These are phyloP conservation scores for Liasis olivaceus DNA, from an alignment of 2,797 vertebrate genomes.

Conservation along the genomic window DNA sequence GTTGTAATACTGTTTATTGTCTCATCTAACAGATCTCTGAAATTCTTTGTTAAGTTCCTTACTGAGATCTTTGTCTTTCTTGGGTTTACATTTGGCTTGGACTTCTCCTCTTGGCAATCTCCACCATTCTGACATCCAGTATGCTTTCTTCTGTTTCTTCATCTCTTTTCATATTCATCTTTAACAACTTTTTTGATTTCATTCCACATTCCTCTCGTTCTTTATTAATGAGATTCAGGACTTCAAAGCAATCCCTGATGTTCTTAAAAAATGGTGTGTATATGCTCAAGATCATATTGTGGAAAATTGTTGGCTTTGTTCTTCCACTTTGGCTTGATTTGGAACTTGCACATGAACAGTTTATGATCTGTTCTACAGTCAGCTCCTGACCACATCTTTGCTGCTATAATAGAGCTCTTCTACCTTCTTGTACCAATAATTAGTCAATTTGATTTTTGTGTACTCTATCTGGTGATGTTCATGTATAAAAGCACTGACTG, in stretches of 20 bases:
- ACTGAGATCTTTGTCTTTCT: neutral
- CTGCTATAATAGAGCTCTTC: neutral
- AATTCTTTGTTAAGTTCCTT: neutral
- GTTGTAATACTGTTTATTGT: neutral
- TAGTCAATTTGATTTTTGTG: neutral
- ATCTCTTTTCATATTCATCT: neutral
- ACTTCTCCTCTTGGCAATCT: neutral
- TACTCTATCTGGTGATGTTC: neutral
- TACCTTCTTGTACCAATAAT: neutral
- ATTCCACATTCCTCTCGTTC: neutral
- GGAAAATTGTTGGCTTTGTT: neutral
- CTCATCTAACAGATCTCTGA: neutral
- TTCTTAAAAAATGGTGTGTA: neutral
- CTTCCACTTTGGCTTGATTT: neutral
- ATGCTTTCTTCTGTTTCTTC: neutral
- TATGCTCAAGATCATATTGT: neutral
- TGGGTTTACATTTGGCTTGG: neutral
- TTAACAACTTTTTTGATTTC: neutral
- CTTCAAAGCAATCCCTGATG: neutral
- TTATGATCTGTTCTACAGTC: neutral
- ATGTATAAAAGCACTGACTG: neutral
- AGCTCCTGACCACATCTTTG: neutral
- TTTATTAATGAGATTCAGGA: neutral
- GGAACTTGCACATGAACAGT: neutral
- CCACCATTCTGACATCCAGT: neutral